These are phyloP conservation scores for Gymnoscelis rufifasciata DNA, from an alignment of 2,888 invertebrate species.

Conservation along the genomic window DNA sequence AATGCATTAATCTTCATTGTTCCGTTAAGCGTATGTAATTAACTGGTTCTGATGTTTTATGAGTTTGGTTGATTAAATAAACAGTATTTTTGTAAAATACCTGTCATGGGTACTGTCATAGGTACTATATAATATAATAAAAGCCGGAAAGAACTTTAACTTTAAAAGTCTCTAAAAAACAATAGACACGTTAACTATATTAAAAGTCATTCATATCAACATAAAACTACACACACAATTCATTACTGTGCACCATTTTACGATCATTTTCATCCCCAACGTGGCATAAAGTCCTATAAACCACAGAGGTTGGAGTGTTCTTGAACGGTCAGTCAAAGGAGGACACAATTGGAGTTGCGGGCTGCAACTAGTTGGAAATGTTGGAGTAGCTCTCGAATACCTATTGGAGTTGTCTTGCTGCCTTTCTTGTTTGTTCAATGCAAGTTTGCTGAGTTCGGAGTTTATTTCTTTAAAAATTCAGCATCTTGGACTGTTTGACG, in stretches of 20 bases:
- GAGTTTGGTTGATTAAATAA: no score
- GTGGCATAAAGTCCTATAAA: background rate
- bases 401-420: background rate
- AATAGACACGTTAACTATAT: no score
- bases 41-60: no score
- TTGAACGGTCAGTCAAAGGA: constrained; percentile 1
- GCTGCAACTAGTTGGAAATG: constrained; percentile 10
- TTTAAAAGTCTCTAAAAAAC: no score
- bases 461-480: background rate
- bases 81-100: no score
- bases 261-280: constrained; percentile 1
- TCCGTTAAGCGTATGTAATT: no score
- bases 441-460: background rate
- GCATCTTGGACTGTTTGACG: background rate
- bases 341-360: constrained; percentile 7
- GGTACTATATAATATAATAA: no score
- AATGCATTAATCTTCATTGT: no score
- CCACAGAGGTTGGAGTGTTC: background rate
- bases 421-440: constrained; percentile 6
- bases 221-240: no score
- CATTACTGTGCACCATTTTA: background rate
- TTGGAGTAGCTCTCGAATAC: constrained; percentile 3
- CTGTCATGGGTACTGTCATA: no score
- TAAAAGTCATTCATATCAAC: no score
- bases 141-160: no score